phyloP scores from a whole-genome alignment of 2,888 invertebrate genomes.

The Dione vanillae region DNA sequence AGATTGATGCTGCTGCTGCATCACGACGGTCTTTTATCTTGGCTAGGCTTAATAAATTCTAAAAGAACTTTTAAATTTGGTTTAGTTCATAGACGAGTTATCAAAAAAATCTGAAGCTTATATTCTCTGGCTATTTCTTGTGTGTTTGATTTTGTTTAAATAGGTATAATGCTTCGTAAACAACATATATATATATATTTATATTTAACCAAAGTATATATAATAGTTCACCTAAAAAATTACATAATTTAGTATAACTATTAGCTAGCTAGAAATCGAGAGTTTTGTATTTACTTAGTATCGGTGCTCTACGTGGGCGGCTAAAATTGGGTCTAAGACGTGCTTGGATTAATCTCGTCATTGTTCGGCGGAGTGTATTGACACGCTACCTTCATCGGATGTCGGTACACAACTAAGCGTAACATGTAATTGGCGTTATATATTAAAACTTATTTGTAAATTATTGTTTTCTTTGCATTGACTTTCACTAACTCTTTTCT shows the following conservation, averaged over 20 bases:
- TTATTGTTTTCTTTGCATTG: background rate
- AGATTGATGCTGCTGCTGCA: no score
- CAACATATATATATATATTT: no score
- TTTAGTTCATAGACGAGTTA: no score
- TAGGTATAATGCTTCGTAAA: no score
- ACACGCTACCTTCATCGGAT: slow-evolving; percentile 31
- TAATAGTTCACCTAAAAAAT: no score
- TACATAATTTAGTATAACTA: slow-evolving; percentile 7
- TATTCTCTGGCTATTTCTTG: no score
- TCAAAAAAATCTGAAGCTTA: no score
- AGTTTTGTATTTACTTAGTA: slow-evolving; percentile 32
- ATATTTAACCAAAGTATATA: no score
- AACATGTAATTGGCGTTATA: slow-evolving; percentile 8
- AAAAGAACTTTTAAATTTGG: no score
- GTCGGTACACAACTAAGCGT: slow-evolving; percentile 16
- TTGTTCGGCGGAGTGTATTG: slow-evolving; percentile 41
- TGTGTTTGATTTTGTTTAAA: no score
- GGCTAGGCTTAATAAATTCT: no score
- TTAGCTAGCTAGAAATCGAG: slow-evolving; percentile 27
- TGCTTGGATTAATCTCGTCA: slow-evolving; percentile 39
- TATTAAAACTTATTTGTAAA: slow-evolving; percentile 4
- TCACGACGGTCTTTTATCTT: no score
- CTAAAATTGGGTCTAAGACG: slow-evolving; percentile 39
- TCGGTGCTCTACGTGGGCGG: slow-evolving; percentile 35
- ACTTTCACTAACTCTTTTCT: background rate